These are phyloP conservation scores for Wasmannia auropunctata DNA, from an alignment of 1,140 invertebrate species.

Conservation along the genomic window DNA sequence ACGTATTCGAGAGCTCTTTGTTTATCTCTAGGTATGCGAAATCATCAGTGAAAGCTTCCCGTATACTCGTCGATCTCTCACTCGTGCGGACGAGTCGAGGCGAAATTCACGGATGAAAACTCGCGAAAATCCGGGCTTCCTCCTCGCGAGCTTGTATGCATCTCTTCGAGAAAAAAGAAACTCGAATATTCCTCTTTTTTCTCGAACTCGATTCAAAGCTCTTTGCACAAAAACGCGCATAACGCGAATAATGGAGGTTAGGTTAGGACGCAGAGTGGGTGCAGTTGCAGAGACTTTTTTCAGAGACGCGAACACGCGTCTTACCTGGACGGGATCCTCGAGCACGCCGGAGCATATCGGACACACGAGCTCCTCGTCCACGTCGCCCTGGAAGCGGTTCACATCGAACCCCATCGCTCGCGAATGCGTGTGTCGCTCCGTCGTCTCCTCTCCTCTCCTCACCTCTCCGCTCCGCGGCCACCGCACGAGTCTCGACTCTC, in stretches of 20 bases:
- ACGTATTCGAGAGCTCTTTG: background rate
- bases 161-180: too few species aligned
- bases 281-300: background rate
- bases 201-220: background rate
- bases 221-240: background rate
- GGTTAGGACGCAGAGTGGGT: background rate
- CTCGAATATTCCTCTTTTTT: background rate
- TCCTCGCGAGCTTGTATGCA: background rate
- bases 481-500: conserved; percentile 16
- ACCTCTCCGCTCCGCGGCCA: background rate
- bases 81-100: too few species aligned
- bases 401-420: conserved; percentile 94
- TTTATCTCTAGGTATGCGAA: background rate
- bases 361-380: conserved; percentile 96
- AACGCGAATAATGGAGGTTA: background rate
- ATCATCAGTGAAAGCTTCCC: background rate
- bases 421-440: background rate
- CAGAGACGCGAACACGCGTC: background rate
- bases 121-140: background rate
- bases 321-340: conserved; percentile 95
- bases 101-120: background rate
- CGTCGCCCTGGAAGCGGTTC: conserved; percentile 94
- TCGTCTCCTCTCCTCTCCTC: background rate
- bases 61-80: background rate
- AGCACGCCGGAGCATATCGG: conserved; percentile 96